phyloP scores from a whole-genome alignment of 1,140 invertebrate species.

The Portunus trituberculatus region DNA sequence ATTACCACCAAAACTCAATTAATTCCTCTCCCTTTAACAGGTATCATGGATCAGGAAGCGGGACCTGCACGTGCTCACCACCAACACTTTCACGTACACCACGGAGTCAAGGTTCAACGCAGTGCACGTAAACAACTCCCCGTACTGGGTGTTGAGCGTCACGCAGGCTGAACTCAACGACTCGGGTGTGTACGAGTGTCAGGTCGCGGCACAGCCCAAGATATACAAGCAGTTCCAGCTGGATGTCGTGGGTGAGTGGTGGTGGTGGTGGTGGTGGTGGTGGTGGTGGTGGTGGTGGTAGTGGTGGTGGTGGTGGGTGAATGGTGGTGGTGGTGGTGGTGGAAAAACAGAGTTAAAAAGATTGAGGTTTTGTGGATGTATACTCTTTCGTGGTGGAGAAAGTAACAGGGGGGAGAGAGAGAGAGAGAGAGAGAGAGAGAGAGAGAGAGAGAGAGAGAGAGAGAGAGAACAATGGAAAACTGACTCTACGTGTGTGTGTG shows the following conservation, averaged over 20 bases:
- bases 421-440: too few relatives aligned
- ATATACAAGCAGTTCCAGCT: constrained; percentile 48
- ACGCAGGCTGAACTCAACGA: constrained; percentile 92
- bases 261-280: neutral
- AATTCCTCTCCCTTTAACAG: constrained; percentile 81
- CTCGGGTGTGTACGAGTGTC: constrained; percentile 68
- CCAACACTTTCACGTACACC: constrained; percentile 91
- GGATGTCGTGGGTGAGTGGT: constrained; percentile 23
- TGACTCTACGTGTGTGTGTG: too few relatives aligned
- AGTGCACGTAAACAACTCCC: constrained; percentile 89
- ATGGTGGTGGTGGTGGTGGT: neutral
- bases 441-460: too few relatives aligned
- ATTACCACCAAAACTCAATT: neutral
- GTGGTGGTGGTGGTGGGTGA: neutral
- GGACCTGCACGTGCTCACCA: constrained; percentile 93
- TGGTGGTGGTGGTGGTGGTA: neutral
- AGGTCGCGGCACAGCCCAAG: constrained; percentile 44
- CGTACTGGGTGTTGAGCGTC: constrained; percentile 94
- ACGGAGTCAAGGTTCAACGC: constrained; percentile 92
- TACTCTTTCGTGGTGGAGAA: too few relatives aligned
- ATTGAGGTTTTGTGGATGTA: too few relatives aligned
- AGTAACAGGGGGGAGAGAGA: too few relatives aligned
- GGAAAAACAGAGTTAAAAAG: too few relatives aligned
- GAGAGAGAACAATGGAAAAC: too few relatives aligned
- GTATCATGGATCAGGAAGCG: constrained; percentile 95